Evolutionary conservation across 1,140 invertebrate species (phyloP).

Genomic region (Hyles euphorbiae): DNA sequence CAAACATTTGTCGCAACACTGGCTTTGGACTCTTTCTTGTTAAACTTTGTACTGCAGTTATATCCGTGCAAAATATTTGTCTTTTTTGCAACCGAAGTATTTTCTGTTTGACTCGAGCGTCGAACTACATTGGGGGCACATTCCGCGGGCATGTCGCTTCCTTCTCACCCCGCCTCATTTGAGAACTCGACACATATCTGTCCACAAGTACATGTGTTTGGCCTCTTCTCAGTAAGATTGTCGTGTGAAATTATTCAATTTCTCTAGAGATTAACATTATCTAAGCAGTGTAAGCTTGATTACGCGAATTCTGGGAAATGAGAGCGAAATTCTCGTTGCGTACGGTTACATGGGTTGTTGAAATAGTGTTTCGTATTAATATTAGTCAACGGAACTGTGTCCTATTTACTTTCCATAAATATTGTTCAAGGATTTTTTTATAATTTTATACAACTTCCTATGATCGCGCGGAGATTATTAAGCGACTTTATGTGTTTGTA

Average conservation of each 20-base stretch:
- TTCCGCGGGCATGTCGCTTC: conserved; percentile 39
- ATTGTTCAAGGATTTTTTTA: too few relatives aligned
- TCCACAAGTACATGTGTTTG: conserved; percentile 36
- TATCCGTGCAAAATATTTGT: too few relatives aligned
- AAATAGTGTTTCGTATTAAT: conserved; percentile 2
- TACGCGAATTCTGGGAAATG: neutral
- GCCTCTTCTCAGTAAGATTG: conserved; percentile 23
- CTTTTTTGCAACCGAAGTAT: neutral
- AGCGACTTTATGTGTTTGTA: too few relatives aligned
- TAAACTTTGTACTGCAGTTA: too few relatives aligned
- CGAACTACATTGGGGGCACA: conserved; percentile 46
- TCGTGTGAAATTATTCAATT: conserved; percentile 50
- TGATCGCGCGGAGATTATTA: too few relatives aligned
- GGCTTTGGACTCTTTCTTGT: too few relatives aligned
- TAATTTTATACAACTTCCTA: too few relatives aligned
- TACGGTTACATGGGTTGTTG: neutral
- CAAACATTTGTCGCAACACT: too few relatives aligned
- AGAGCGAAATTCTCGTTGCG: neutral
- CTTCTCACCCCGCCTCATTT: conserved; percentile 34
- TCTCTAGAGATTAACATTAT: conserved; percentile 39
- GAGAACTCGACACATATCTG: conserved; percentile 39
- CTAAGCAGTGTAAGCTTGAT: conserved; percentile 18
- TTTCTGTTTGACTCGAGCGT: conserved; percentile 25
- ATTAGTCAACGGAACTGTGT: too few relatives aligned
- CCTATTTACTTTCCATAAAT: too few relatives aligned